Evolutionary conservation across 1,140 invertebrate genomes (phyloP).

Genomic region (Cyrtorhinus lividipennis): DNA sequence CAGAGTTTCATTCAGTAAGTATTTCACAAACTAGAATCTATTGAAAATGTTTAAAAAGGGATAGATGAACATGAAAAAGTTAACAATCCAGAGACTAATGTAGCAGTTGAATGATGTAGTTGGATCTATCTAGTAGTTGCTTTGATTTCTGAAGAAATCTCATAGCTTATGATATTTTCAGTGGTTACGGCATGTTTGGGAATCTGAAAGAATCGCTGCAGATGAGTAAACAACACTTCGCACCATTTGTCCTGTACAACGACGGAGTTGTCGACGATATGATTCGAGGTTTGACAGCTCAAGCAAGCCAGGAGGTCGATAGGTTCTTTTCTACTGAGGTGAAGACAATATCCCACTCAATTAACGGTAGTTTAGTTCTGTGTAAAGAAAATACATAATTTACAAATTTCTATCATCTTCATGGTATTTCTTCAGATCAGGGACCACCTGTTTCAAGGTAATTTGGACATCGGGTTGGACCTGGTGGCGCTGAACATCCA

Average conservation of each 20-base stretch:
- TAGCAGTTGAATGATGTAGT: background rate
- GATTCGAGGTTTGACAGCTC: constrained; percentile 38
- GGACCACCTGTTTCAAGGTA: constrained; percentile 41
- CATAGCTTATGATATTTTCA: constrained; percentile 25
- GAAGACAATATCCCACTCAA: too few species aligned
- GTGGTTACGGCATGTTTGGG: constrained; percentile 33
- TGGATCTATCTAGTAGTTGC: background rate
- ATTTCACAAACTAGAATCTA: too few species aligned
- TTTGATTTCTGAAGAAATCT: background rate
- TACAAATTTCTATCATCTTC: too few species aligned
- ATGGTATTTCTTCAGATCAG: constrained; percentile 44
- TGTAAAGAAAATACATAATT: too few species aligned
- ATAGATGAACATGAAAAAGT: background rate
- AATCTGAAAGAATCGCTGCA: constrained; percentile 34
- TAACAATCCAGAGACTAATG: background rate
- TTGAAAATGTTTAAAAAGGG: background rate
- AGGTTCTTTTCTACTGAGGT: constrained; percentile 39
- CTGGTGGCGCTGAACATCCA: constrained; percentile 55
- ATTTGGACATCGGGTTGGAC: constrained; percentile 41
- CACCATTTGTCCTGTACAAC: constrained; percentile 36
- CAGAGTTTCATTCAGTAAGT: constrained; percentile 35
- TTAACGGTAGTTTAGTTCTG: too few species aligned
- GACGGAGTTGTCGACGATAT: constrained; percentile 34
- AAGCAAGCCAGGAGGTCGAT: constrained; percentile 38
- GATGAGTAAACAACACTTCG: constrained; percentile 38